Evolutionary conservation across 2,797 vertebrate species (phyloP).

Genomic region (Enteromius argenteus): DNA sequence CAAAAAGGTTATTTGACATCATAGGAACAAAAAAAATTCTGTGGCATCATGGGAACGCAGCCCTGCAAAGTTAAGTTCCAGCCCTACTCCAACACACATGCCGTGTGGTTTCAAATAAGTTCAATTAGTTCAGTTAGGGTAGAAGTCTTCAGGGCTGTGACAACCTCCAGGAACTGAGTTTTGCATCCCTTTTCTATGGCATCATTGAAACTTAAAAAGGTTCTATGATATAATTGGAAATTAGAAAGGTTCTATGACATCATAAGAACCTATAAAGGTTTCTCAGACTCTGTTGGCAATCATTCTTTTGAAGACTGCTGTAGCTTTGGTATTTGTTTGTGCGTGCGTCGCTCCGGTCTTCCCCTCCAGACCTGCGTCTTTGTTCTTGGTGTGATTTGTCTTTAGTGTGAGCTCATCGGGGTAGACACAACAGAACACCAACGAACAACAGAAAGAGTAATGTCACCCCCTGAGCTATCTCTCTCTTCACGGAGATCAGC

Average conservation of each 20-base stretch:
- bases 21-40: not conserved
- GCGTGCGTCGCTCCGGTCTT: conserved; percentile 59
- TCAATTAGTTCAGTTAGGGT: not conserved
- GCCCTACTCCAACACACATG: not conserved
- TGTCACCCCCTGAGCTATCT: conserved; percentile 30
- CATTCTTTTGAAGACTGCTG: not conserved
- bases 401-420: conserved; percentile 68
- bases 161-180: not conserved
- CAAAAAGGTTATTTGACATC: not conserved
- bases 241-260: not conserved
- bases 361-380: conserved; percentile 51
- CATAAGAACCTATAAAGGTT: not conserved
- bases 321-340: conserved; percentile 1
- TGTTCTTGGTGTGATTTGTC: conserved; percentile 71
- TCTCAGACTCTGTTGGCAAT: not conserved
- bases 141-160: not conserved
- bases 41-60: not conserved
- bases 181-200: not conserved
- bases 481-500: conserved; percentile 2
- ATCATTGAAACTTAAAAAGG: not conserved
- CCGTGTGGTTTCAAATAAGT: not conserved
- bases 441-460: conserved; percentile 48
- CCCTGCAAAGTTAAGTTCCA: not conserved
- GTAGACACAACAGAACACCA: conserved; percentile 77
- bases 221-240: not conserved